Conservation (phyloP, 1,140 invertebrate species). For the Adoxophyes honmai region DNA sequence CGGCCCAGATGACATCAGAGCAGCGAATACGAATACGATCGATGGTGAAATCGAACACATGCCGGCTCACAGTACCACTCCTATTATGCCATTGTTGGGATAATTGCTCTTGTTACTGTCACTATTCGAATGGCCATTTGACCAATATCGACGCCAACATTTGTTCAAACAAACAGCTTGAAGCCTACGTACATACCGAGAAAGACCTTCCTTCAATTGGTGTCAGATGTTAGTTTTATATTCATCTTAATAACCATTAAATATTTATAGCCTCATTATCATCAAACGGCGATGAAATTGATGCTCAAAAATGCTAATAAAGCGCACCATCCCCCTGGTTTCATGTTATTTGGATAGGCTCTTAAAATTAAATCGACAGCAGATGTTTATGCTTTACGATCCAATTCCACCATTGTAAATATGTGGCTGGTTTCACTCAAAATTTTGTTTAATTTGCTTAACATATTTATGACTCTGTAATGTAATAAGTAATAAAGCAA, state of each 20-base stretch:
- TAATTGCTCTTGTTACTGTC: constrained; percentile 9
- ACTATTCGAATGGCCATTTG: background rate
- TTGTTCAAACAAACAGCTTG: no score
- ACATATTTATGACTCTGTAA: constrained; percentile 5
- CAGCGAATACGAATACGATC: background rate
- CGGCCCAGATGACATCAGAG: constrained; percentile 4
- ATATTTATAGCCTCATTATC: constrained; percentile 18
- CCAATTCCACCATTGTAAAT: constrained; percentile 53
- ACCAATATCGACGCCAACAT: background rate
- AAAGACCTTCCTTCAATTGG: no score
- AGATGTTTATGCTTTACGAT: constrained; percentile 64
- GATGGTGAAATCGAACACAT: constrained; percentile 15
- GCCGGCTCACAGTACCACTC: background rate
- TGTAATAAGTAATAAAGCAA: background rate
- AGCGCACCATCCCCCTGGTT: constrained; percentile 39
- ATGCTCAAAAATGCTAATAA: constrained; percentile 24
- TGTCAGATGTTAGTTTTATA: background rate
- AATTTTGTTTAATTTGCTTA: constrained; percentile 1
- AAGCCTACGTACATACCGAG: no score
- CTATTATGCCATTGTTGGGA: constrained; percentile 1
- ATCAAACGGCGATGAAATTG: constrained; percentile 31
- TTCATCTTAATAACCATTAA: background rate
- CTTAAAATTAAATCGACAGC: constrained; percentile 59
- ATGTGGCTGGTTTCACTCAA: constrained; percentile 9
- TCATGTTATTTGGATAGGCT: constrained; percentile 58